phyloP scores from a whole-genome alignment of 2,888 invertebrate species.

The Drosophila mimica region DNA sequence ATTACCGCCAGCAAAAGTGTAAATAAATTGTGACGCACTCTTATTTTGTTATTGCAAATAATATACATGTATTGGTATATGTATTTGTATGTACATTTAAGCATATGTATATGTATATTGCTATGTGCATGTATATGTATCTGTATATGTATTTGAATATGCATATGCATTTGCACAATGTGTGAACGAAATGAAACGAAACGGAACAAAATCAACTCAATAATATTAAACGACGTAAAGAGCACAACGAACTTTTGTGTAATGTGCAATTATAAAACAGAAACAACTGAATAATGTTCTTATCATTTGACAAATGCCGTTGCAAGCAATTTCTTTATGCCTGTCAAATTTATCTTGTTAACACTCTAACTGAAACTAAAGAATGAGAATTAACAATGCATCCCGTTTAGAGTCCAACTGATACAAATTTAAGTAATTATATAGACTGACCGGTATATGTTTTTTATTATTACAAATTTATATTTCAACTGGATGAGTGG shows the following conservation, averaged over 20 bases:
- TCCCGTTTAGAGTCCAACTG: not conserved
- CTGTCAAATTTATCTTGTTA: not conserved
- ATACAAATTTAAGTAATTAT: not conserved
- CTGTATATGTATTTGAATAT: slow-evolving; percentile 8
- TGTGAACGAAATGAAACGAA: slow-evolving; percentile 42
- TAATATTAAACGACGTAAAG: slow-evolving; percentile 42
- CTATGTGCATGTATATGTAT: not conserved
- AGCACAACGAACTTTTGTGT: slow-evolving; percentile 72
- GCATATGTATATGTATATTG: not conserved
- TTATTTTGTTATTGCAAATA: slow-evolving; percentile 72
- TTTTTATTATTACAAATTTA: too few species aligned
- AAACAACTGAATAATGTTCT: slow-evolving; percentile 22
- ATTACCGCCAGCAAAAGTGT: slow-evolving; percentile 63
- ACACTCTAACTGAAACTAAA: not conserved
- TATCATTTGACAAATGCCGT: not conserved
- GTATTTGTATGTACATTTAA: not conserved
- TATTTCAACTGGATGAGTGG: not conserved
- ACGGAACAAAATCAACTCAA: slow-evolving; percentile 37
- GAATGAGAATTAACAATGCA: not conserved
- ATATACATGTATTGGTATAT: slow-evolving; percentile 44
- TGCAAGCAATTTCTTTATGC: not conserved
- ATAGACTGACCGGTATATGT: not conserved
- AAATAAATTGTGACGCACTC: slow-evolving; percentile 74
- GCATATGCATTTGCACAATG: slow-evolving; percentile 12
- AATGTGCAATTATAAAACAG: slow-evolving; percentile 72